Evolutionary conservation across 2,113 vertebrate species (phyloP).

Genomic region (Amblyornis subalaris): DNA sequence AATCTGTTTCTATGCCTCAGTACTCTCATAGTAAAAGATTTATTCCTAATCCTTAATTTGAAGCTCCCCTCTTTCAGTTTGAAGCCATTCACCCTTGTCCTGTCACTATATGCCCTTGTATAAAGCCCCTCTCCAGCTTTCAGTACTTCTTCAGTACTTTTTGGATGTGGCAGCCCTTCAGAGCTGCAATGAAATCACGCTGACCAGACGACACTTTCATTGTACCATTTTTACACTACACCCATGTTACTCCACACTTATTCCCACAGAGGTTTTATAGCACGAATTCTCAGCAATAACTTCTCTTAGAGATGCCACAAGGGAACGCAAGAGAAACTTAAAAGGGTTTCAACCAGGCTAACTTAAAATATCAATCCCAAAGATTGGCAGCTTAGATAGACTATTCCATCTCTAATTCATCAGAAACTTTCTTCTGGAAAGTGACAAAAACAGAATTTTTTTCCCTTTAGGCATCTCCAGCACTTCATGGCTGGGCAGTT

Average conservation of each 20-base stretch:
- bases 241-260: neutral
- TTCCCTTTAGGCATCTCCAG: neutral
- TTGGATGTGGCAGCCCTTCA: neutral
- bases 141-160: neutral
- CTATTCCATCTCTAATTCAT: neutral
- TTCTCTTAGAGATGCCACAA: neutral
- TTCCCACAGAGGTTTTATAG: neutral
- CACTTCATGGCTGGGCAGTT: neutral
- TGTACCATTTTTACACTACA: neutral
- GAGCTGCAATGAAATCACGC: fast-evolving
- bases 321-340: neutral
- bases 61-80: neutral
- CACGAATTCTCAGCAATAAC: neutral
- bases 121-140: neutral
- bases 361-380: neutral
- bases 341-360: conserved; percentile 6
- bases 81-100: neutral
- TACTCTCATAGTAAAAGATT: neutral
- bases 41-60: neutral
- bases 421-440: neutral
- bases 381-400: neutral
- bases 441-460: neutral
- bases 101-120: neutral
- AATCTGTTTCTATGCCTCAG: neutral
- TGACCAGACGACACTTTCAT: neutral